Base-by-base conservation (phyloP, 2,888 invertebrate genomes). In the Drosophila melanosoma region DNA sequence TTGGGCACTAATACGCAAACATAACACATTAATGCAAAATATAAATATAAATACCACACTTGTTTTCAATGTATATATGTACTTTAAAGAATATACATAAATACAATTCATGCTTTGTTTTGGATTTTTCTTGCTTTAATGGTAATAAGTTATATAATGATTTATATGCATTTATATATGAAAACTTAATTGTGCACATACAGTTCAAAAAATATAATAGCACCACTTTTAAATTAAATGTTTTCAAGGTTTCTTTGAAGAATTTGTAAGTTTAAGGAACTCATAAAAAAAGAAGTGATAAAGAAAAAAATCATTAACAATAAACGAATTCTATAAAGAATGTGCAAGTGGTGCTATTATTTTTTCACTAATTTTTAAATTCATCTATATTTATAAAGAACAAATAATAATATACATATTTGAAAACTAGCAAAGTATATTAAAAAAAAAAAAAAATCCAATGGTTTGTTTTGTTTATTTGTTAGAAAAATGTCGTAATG, bases 31-130 rank as follows among this genome's bases (percentile, higher is more conserved):
- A n/a, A 23, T 33, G 51, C 58, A 38, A 62, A 40, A 62, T 56
- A 72, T 60, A 71, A 52, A 66, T 77, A 77, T 77, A 76, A 76
- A 77, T 77, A 45, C 53, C 77, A 29, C 59, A 48, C 59, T 38
- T 48, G 51, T 35, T 36, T 36, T 52, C 20, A 53, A 51, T 56
- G 35, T 56, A 57, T 35, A 38, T 32, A 45, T 35, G 54, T 20
- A 49, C 20, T 48, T 52, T 48, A 35, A 60, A 49, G 56, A 58
- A 36, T 53, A 53, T 40, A 26, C 29, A 48, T 40, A 32, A 33
- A 48, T 11, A 17, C 1, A 52, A 56, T 49, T 42, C 59, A 59
- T 57, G 52, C 10, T 36, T 54, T 17, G 3, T 12, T 38, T 23
- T 26, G 26, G 12, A 2, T 29, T 8, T 20, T 56, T 29, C 17